Evolutionary conservation across 2,888 invertebrate species (phyloP).

Genomic region (Sinopyrophorus schimmeli): DNA sequence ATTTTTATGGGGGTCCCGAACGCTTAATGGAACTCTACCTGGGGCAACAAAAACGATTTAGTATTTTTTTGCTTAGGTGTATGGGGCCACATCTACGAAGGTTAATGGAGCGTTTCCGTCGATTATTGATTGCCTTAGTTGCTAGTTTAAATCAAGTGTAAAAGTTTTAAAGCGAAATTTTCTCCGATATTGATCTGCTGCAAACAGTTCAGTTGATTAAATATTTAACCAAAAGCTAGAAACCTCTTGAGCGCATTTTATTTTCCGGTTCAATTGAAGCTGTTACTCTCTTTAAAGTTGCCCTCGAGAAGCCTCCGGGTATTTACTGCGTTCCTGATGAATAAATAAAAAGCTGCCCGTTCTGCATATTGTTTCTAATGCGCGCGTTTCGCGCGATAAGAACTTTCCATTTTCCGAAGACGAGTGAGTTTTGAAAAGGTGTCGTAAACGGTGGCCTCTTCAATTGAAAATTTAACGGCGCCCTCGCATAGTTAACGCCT

Average conservation of each 20-base stretch:
- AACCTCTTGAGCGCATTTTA: constrained; percentile 14
- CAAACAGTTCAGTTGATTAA: constrained; percentile 10
- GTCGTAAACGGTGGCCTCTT: too few relatives aligned
- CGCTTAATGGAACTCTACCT: too few relatives aligned
- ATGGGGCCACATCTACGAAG: constrained; percentile 5
- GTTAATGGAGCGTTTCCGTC: constrained; percentile 16
- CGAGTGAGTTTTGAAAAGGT: too few relatives aligned
- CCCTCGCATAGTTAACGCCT: too few relatives aligned
- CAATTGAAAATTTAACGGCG: too few relatives aligned
- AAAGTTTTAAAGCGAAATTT: constrained; percentile 14
- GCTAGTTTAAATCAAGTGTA: constrained; percentile 13
- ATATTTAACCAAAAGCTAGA: constrained; percentile 15
- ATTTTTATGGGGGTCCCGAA: too few relatives aligned
- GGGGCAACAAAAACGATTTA: too few relatives aligned
- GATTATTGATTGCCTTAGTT: constrained; percentile 17
- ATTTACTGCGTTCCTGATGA: constrained; percentile 13
- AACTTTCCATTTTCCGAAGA: too few relatives aligned
- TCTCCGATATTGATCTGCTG: constrained; percentile 6
- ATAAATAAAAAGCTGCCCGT: constrained; percentile 15
- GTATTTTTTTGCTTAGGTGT: too few relatives aligned
- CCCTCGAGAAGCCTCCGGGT: constrained; percentile 9
- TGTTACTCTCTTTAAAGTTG: constrained; percentile 14
- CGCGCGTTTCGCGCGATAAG: too few relatives aligned
- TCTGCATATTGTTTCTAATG: constrained; percentile 13
- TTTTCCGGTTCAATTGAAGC: constrained; percentile 14